phyloP scores from a whole-genome alignment of 2,888 invertebrate species.

The Capitulum mitella region DNA sequence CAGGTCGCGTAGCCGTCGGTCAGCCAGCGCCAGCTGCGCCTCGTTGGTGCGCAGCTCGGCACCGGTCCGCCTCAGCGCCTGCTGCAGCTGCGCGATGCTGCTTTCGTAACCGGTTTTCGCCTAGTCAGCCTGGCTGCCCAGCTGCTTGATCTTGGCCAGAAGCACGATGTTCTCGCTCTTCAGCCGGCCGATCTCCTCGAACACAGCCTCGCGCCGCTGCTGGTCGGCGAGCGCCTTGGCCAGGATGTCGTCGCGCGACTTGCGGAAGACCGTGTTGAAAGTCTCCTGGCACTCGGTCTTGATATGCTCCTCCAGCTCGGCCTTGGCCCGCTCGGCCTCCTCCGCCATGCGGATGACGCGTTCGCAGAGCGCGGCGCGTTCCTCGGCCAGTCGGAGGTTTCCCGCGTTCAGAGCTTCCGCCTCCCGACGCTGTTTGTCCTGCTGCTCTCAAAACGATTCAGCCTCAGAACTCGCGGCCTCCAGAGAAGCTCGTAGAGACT shows the following conservation, averaged over 20 bases:
- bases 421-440: too few species aligned
- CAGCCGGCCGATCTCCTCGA: not conserved
- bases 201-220: not conserved
- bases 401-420: too few species aligned
- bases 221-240: too few species aligned
- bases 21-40: conserved; percentile 25
- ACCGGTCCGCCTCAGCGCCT: not conserved
- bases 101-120: not conserved
- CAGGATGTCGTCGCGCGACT: not conserved
- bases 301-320: not conserved
- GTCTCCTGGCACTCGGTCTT: conserved; percentile 10
- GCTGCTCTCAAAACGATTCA: too few species aligned
- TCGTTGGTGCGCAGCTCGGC: conserved; percentile 13
- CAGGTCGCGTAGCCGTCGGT: conserved; percentile 13
- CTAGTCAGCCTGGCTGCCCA: not conserved
- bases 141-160: not conserved
- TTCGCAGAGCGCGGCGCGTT: too few species aligned
- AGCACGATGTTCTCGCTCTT: not conserved
- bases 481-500: not conserved
- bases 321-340: not conserved
- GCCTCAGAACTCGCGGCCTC: too few species aligned
- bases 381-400: not conserved
- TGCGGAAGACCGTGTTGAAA: conserved; percentile 7
- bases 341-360: too few species aligned
- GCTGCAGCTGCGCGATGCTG: conserved; percentile 12